Percentiles rank a stretch among this genome's conserved stretches.
Conservation (phyloP, 23 tunicate species). For the Styela clava region DNA sequence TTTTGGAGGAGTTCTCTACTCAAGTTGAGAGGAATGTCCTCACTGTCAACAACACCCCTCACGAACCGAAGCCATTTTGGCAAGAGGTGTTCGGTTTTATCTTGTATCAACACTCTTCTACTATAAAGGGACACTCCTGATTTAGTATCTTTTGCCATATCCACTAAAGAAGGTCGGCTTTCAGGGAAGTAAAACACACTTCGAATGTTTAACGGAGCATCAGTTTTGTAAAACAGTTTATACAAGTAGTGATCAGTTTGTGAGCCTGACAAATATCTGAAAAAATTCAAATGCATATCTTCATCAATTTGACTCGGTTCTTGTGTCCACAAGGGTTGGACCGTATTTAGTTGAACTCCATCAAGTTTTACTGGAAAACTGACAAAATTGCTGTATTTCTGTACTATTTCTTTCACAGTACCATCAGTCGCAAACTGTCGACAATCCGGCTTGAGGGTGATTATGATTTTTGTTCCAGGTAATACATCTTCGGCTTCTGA, state of each 20-base stretch:
- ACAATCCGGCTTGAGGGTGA: conserved; percentile 78
- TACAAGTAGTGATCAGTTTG: conserved; percentile 67
- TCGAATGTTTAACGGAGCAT: conserved; percentile 88
- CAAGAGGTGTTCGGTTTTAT: conserved; percentile 75
- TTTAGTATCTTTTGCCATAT: conserved; percentile 65
- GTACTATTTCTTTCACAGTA: conserved; percentile 63
- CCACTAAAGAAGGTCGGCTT: conserved; percentile 67
- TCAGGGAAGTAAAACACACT: conserved; percentile 87
- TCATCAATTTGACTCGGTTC: conserved; percentile 84
- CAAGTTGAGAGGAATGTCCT: conserved; percentile 90
- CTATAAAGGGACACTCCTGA: conserved; percentile 89
- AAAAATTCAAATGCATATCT: conserved; percentile 85
- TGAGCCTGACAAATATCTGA: conserved; percentile 58
- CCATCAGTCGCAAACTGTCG: conserved; percentile 83
- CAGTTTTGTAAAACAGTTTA: conserved; percentile 89
- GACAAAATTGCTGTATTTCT: conserved; percentile 77
- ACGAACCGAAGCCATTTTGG: conserved; percentile 96
- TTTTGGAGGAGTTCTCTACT: conserved; percentile 91
- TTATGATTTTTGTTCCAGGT: conserved; percentile 85
- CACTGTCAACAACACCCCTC: conserved; percentile 92
- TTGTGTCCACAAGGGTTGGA: conserved; percentile 90
- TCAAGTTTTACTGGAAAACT: conserved; percentile 83
- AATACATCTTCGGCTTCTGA: conserved; percentile 58
- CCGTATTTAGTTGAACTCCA: conserved; percentile 56
- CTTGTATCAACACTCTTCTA: conserved; percentile 79